These are phyloP conservation scores for Dyspetes luteomarginatus DNA, from an alignment of 2,888 invertebrate genomes.

Conservation along the genomic window DNA sequence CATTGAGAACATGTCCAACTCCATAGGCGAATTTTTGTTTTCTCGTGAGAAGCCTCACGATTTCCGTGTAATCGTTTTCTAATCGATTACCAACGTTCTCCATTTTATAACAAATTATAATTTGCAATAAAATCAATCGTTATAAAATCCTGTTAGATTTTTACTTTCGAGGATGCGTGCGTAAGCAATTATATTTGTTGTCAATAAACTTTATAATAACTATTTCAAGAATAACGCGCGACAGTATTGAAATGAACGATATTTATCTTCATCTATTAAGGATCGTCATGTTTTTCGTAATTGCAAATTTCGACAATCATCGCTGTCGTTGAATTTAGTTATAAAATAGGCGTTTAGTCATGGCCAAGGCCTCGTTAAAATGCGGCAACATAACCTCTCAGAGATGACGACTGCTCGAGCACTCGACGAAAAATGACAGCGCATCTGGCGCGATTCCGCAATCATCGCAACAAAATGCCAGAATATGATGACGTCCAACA, in stretches of 20 bases:
- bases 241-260: not conserved
- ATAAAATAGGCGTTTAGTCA: not conserved
- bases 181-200: not conserved
- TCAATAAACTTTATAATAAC: not conserved
- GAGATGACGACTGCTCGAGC: not conserved
- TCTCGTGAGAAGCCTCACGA: constrained; percentile 83
- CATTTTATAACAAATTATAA: constrained; percentile 68
- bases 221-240: too few species aligned
- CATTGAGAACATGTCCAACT: constrained; percentile 95
- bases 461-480: not conserved
- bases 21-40: constrained; percentile 86
- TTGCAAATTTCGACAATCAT: not conserved
- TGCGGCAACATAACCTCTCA: not conserved
- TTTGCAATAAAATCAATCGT: too few species aligned
- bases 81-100: constrained; percentile 69
- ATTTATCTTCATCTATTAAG: not conserved
- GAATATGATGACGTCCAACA: not conserved
- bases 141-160: too few species aligned
- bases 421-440: constrained; percentile 26
- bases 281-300: not conserved
- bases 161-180: not conserved
- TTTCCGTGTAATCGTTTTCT: constrained; percentile 84
- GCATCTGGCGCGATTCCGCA: constrained; percentile 22
- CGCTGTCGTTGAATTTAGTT: not conserved
- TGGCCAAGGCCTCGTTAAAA: too few species aligned